Evolutionary conservation across 2,797 vertebrate genomes (phyloP).

Genomic region (Chiloscyllium punctatum): DNA sequence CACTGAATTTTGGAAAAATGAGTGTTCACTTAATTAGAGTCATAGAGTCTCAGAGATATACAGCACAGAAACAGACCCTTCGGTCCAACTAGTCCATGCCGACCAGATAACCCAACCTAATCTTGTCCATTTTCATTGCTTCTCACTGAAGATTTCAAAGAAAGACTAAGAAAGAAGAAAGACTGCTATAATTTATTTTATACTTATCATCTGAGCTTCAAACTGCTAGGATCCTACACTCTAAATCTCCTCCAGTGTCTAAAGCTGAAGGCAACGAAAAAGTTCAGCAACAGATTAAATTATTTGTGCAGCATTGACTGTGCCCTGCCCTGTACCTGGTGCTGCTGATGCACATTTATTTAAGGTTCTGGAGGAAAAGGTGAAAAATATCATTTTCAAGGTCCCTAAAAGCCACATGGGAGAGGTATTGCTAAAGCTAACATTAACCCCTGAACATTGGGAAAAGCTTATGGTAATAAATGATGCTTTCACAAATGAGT

Average conservation of each 20-base stretch:
- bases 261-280: conserved; percentile 52
- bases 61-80: too few relatives aligned
- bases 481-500: too few relatives aligned
- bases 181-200: conserved; percentile 76
- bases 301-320: conserved; percentile 66
- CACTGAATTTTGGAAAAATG: too few relatives aligned
- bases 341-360: conserved; percentile 58
- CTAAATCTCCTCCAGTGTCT: conserved; percentile 52
- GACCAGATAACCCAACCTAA: too few relatives aligned
- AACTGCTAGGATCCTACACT: conserved; percentile 72
- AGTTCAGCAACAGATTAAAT: conserved; percentile 61
- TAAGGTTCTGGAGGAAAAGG: conserved; percentile 67
- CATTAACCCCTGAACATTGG: conserved; percentile 72
- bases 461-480: conserved; percentile 42
- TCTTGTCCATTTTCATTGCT: conserved; percentile 70
- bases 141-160: conserved; percentile 69
- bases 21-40: too few relatives aligned
- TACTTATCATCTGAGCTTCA: conserved; percentile 93
- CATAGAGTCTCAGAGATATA: too few relatives aligned
- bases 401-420: conserved; percentile 64
- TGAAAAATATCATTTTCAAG: conserved; percentile 65
- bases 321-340: conserved; percentile 55
- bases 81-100: too few relatives aligned
- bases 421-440: conserved; percentile 66
- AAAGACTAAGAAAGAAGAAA: conserved; percentile 58